phyloP scores from a whole-genome alignment of 2,113 vertebrate genomes.

The Typhlomys cinereus region DNA sequence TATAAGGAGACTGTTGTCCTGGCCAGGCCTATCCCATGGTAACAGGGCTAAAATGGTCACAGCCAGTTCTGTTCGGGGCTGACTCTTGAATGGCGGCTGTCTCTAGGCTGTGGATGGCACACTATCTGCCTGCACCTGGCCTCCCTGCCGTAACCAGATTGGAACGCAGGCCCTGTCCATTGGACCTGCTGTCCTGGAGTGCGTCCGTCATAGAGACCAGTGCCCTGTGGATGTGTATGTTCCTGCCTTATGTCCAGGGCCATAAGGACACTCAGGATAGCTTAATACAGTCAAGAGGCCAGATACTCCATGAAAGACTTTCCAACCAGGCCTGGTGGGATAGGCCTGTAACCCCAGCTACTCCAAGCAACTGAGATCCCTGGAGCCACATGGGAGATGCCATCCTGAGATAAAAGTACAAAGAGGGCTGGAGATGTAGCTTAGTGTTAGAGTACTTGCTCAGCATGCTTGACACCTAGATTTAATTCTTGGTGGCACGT shows the following conservation, averaged over 20 bases:
- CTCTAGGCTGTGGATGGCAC: neutral
- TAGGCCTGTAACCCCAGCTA: neutral
- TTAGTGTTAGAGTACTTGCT: neutral
- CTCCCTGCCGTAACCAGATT: constrained; percentile 4
- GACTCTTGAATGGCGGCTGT: constrained; percentile 27
- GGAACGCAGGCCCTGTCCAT: neutral
- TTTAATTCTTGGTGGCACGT: too few species aligned
- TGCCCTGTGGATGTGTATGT: neutral
- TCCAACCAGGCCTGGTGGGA: neutral
- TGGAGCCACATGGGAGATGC: neutral
- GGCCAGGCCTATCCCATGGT: constrained; percentile 50
- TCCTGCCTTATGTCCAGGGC: neutral
- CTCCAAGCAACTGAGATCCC: neutral
- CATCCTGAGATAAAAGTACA: neutral
- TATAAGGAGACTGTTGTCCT: constrained; percentile 51
- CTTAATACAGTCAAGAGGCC: neutral
- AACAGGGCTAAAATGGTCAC: constrained; percentile 63
- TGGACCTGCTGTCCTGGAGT: neutral
- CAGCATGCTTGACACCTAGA: neutral
- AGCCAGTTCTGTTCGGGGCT: constrained; percentile 44
- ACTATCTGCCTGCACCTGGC: constrained; percentile 57
- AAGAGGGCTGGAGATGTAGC: neutral
- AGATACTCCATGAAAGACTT: neutral
- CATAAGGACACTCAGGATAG: neutral
- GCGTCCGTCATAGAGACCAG: neutral